Evolutionary conservation across 2,113 vertebrate species (phyloP), one percentile per base, ranked within the genome.

Genomic region (Stigmatopora argus): DNA sequence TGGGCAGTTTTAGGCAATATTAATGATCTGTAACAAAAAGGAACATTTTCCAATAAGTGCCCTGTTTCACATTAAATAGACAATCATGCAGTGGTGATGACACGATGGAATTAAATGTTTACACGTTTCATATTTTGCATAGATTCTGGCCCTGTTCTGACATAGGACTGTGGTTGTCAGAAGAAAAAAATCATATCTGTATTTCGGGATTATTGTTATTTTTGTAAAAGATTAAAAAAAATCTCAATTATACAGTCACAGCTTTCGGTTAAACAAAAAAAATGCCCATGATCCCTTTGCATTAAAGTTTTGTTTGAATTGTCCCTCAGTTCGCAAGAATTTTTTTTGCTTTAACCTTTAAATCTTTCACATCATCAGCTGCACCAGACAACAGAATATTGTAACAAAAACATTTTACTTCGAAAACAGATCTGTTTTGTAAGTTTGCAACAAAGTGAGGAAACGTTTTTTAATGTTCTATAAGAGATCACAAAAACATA

Each of bases 361-460:
- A 70, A 69, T 73, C 66, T 64, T 60, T 73, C 47, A 80, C 71
- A 58, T 64, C 0, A 73, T 66, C 66, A 71, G 56, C 63, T 76
- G 82, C 75, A 77, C 69, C 5, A 21, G 58, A 81, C 62, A 66
- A 64, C 23, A 69, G 65, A 61, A 74, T 60, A 72, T 72, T 81
- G 78, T 78, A 69, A 84, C 62, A 58, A 35, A 9, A 66, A 44
- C 38, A 5, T 75, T 75, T 79, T 59, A 80, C 69, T 49, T 67
- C 76, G 67, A 66, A 79, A 90, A 87, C 84, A 89, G 86, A 88
- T 86, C 87, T 83, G 13, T 64, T 66, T 72, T 79, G 67, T 49
- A 44, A 51, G 63, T 75, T 49, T 79, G 72, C 10, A 45, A n/a
- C 59, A 74, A 80, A 61, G 82, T 80, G 71, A 77, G 80, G 74